Evolutionary conservation across 2,888 invertebrate genomes (phyloP).

Genomic region (Cantharis rufa): DNA sequence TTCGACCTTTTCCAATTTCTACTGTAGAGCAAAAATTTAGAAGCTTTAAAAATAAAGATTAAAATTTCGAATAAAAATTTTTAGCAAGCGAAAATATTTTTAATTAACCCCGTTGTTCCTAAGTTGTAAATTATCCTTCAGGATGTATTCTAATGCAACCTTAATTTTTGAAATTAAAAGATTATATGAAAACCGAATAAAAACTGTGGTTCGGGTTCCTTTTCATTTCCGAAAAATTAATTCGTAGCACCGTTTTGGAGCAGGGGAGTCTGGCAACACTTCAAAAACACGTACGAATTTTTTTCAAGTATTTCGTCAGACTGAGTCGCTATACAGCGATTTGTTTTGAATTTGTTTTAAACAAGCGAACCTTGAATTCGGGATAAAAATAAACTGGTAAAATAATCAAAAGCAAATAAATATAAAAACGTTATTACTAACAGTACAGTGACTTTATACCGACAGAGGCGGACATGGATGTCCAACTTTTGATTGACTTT

Average conservation of each 20-base stretch:
- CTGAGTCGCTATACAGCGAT: neutral
- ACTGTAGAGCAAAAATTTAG: neutral
- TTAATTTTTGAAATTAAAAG: neutral
- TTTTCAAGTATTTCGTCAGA: neutral
- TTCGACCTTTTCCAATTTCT: neutral
- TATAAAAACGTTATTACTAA: too few species aligned
- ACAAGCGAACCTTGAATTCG: neutral
- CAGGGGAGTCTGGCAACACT: neutral
- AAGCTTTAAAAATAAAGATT: neutral
- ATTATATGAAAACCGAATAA: neutral
- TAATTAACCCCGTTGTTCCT: neutral
- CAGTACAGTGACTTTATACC: too few species aligned
- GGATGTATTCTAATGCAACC: neutral
- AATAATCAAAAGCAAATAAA: too few species aligned
- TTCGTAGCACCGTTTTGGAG: neutral
- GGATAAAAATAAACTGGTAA: too few species aligned
- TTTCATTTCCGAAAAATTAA: neutral
- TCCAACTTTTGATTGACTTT: too few species aligned
- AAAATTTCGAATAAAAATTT: neutral
- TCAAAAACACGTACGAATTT: neutral
- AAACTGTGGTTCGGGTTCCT: neutral
- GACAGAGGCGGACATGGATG: too few species aligned
- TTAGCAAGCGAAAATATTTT: neutral
- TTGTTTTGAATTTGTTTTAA: neutral
- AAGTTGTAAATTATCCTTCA: neutral